A percentile compares a stretch with the other conserved stretches of the same genome.
phyloP scores from a whole-genome alignment of 2,797 vertebrate species.

The Gymnopithys bicolor region DNA sequence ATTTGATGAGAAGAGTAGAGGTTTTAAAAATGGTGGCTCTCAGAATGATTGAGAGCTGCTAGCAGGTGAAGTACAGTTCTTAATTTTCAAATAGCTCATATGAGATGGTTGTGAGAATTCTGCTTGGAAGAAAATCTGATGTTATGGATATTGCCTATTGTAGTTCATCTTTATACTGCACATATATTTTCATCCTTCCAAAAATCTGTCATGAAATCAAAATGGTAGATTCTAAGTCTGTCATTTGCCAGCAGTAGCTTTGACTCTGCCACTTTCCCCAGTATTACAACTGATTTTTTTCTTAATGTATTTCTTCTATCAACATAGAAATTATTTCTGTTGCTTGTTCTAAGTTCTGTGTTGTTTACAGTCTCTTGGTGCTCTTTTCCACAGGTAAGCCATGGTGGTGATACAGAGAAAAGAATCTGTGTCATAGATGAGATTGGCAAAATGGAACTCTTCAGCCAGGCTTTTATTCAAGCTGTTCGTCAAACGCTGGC shows the following conservation, averaged over 20 bases:
- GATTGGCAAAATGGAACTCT: conserved; percentile 98
- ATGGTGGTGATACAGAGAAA: conserved; percentile 32
- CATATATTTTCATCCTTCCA: neutral
- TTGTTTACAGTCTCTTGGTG: neutral
- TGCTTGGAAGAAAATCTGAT: neutral
- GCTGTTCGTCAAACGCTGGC: conserved; percentile 84
- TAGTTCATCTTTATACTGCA: neutral
- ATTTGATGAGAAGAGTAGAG: neutral
- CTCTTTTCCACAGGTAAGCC: conserved; percentile 72
- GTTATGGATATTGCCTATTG: neutral
- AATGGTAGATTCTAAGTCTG: neutral
- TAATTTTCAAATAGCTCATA: neutral
- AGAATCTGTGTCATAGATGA: conserved; percentile 92
- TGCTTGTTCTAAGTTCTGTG: neutral
- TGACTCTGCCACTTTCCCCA: neutral
- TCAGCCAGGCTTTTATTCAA: conserved; percentile 91
- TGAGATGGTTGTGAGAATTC: neutral
- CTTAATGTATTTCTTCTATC: neutral
- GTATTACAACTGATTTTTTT: neutral
- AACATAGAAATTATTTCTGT: neutral
- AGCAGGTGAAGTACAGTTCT: neutral
- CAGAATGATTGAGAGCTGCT: neutral
- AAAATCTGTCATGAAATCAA: neutral
- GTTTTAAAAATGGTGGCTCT: neutral
- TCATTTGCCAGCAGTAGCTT: neutral